Evolutionary conservation across 2,888 invertebrate species (phyloP).

Genomic region (Sceliomorpha sp.): DNA sequence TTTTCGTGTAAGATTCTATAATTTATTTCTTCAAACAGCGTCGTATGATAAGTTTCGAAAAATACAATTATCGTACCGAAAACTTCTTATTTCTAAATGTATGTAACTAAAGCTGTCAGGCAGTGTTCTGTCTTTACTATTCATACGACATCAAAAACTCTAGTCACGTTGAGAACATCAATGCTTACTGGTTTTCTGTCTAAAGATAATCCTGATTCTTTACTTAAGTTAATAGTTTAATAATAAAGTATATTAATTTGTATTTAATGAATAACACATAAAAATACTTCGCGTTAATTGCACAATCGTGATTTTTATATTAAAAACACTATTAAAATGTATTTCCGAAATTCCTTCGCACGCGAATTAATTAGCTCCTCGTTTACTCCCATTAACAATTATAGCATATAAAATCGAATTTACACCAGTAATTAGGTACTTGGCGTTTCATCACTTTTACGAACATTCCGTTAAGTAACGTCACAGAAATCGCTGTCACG

Average conservation of each 20-base stretch:
- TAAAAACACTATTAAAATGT: too few species aligned
- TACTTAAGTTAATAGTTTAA: constrained; percentile 45
- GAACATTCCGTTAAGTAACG: constrained; percentile 36
- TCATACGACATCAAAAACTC: constrained; percentile 40
- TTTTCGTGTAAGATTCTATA: too few species aligned
- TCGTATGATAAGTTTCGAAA: too few species aligned
- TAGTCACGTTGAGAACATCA: constrained; percentile 42
- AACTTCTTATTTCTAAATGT: too few species aligned
- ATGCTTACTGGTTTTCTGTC: constrained; percentile 47
- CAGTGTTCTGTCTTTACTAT: constrained; percentile 44
- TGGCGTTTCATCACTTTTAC: constrained; percentile 30
- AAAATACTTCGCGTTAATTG: too few species aligned
- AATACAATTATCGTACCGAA: too few species aligned
- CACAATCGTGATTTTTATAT: too few species aligned
- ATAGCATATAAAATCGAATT: constrained; percentile 15
- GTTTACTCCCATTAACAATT: constrained; percentile 15
- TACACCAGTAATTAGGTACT: constrained; percentile 28
- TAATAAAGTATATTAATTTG: constrained; percentile 4
- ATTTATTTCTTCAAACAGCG: too few species aligned
- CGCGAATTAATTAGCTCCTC: too few species aligned
- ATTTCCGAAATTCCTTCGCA: too few species aligned
- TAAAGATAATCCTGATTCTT: constrained; percentile 46
- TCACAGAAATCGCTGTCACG: constrained; percentile 31
- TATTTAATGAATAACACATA: too few species aligned
- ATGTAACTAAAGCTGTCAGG: constrained; percentile 29